These are phyloP conservation scores for Callinectes sapidus DNA, from an alignment of 2,888 invertebrate genomes.

Conservation along the genomic window DNA sequence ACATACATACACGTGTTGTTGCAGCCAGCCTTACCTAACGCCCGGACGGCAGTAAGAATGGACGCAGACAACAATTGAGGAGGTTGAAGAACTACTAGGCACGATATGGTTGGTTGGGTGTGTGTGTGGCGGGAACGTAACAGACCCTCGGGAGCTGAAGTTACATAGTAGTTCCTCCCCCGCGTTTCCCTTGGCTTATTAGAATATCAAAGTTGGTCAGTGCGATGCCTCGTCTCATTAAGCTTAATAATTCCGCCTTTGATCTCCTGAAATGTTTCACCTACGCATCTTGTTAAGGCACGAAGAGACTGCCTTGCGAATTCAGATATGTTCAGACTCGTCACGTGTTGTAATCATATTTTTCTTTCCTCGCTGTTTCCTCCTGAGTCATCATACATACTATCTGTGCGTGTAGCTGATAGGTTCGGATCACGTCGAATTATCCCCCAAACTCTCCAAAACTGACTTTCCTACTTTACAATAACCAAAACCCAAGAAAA, in stretches of 20 bases:
- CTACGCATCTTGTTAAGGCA: neutral
- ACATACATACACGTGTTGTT: neutral
- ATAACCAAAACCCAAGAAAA: neutral
- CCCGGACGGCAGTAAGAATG: neutral
- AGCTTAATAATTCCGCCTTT: neutral
- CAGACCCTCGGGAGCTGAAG: neutral
- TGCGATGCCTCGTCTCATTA: neutral
- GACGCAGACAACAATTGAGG: neutral
- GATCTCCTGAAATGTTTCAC: neutral
- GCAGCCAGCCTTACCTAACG: neutral
- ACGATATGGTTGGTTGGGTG: neutral
- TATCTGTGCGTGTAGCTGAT: neutral
- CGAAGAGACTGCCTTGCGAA: neutral
- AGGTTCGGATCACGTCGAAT: neutral
- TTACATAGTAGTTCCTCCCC: neutral
- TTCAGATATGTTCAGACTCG: neutral
- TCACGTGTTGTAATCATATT: neutral
- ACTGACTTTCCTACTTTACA: neutral
- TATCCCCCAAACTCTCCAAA: neutral
- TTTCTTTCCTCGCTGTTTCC: neutral
- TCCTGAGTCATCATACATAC: neutral
- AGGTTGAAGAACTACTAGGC: neutral
- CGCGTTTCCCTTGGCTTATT: neutral
- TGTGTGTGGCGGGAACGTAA: neutral
- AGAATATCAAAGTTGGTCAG: neutral